Percentiles rank a stretch among this genome's conserved stretches.
phyloP scores from a whole-genome alignment of 2,113 vertebrate genomes.

The Meles meles region DNA sequence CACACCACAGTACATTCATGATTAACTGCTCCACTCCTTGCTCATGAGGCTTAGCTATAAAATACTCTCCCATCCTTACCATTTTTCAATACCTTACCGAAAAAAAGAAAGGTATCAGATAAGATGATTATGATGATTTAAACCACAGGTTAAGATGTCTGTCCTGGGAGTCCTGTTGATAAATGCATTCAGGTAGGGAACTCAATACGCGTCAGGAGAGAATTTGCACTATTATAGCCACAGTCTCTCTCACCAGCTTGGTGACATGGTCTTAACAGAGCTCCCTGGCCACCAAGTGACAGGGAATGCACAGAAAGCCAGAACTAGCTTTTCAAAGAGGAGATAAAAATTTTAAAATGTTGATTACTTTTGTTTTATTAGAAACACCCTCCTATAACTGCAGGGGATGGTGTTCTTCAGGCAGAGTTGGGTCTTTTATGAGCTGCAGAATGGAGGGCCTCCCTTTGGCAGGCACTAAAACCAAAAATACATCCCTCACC shows the following conservation, averaged over 20 bases:
- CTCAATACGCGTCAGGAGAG: conserved; percentile 62
- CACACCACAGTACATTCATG: neutral
- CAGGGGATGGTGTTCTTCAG: conserved; percentile 45
- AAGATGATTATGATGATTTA: conserved; percentile 4
- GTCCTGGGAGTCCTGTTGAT: conserved; percentile 44
- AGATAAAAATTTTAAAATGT: neutral
- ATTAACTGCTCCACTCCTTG: neutral
- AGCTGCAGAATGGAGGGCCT: conserved; percentile 49
- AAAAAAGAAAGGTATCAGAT: neutral
- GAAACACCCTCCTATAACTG: conserved; percentile 28
- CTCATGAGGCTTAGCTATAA: neutral
- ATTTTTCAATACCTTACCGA: neutral
- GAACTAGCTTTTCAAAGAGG: conserved; percentile 34
- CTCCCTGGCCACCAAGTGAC: conserved; percentile 40
- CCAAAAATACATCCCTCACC: conserved; percentile 32
- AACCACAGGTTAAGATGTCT: conserved; percentile 41
- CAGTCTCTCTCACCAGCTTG: conserved; percentile 55
- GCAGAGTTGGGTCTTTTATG: neutral
- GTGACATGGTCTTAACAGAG: conserved; percentile 58
- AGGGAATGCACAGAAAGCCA: conserved; percentile 40
- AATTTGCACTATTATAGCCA: conserved; percentile 58
- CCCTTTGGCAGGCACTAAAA: neutral
- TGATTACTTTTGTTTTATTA: conserved; percentile 52
- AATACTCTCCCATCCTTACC: conserved; percentile 1
- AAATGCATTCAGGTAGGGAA: conserved; percentile 61